Conservation (phyloP, 2,113 vertebrate species). For the Rhizomys pruinosus region DNA sequence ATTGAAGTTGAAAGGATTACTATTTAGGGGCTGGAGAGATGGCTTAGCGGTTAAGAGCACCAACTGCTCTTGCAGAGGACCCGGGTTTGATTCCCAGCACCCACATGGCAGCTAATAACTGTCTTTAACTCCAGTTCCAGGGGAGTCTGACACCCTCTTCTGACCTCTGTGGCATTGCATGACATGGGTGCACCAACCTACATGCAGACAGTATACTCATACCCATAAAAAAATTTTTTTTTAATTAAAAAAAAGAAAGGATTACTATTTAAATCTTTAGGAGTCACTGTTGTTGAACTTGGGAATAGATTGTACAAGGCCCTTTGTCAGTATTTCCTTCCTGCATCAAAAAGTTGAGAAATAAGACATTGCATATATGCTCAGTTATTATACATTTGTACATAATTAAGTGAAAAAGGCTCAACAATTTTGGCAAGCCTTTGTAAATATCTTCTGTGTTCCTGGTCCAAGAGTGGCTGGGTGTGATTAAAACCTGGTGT, state of each 20-base stretch:
- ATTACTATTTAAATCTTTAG: not conserved
- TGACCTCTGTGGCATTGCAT: too few species aligned
- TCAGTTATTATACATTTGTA: constrained; percentile 1
- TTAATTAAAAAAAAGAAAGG: too few species aligned
- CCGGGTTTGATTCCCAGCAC: too few species aligned
- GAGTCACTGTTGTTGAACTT: not conserved
- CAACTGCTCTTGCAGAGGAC: too few species aligned
- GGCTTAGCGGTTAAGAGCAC: too few species aligned
- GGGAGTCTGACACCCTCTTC: too few species aligned
- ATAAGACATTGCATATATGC: not conserved
- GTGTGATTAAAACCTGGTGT: constrained; percentile 37
- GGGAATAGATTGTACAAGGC: not conserved
- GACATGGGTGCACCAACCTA: too few species aligned
- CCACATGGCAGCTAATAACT: too few species aligned
- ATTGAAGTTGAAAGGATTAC: not conserved
- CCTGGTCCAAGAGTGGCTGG: constrained; percentile 56
- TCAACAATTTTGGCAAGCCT: constrained; percentile 31
- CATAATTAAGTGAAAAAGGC: constrained; percentile 41
- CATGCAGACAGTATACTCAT: too few species aligned
- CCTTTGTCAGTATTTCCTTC: not conserved
- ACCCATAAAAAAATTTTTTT: too few species aligned
- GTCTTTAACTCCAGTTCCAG: too few species aligned
- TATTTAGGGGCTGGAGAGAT: too few species aligned
- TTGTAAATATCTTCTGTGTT: constrained; percentile 62
- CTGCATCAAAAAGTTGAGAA: not conserved